A percentile compares a stretch with the other conserved stretches of the same genome.
Conservation (phyloP, 2,797 vertebrate genomes). For the Hippopotamyrus pictus region DNA sequence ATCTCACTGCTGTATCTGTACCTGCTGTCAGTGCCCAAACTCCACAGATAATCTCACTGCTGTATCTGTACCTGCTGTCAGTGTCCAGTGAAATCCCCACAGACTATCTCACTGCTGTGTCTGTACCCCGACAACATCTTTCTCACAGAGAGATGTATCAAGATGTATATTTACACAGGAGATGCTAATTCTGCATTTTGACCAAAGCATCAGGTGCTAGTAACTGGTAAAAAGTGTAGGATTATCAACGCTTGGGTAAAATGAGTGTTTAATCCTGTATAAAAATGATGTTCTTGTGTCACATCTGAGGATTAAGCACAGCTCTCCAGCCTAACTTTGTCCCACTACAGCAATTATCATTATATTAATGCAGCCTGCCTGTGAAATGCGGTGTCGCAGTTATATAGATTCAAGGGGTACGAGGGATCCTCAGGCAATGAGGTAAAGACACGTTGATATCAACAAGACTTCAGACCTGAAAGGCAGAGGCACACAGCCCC, state of each 20-base stretch:
- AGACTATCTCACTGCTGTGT: background rate
- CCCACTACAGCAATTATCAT: background rate
- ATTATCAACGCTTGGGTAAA: background rate
- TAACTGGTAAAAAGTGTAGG: background rate
- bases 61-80: background rate
- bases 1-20: background rate
- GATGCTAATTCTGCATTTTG: background rate
- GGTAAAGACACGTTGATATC: conserved; percentile 23
- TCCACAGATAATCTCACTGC: background rate
- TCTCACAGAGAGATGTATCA: background rate
- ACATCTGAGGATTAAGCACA: background rate
- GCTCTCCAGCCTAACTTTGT: background rate
- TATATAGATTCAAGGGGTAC: background rate
- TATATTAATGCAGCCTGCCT: background rate
- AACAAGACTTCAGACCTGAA: background rate
- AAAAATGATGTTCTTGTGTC: background rate
- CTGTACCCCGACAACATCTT: background rate
- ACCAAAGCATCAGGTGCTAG: background rate
- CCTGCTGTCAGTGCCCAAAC: background rate
- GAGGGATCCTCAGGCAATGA: background rate
- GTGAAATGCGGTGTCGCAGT: background rate
- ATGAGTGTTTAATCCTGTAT: background rate
- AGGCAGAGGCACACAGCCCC: background rate
- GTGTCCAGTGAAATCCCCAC: background rate
- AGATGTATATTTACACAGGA: background rate